Base-by-base conservation (phyloP, 2,888 invertebrate species). In the Neria commutata region DNA sequence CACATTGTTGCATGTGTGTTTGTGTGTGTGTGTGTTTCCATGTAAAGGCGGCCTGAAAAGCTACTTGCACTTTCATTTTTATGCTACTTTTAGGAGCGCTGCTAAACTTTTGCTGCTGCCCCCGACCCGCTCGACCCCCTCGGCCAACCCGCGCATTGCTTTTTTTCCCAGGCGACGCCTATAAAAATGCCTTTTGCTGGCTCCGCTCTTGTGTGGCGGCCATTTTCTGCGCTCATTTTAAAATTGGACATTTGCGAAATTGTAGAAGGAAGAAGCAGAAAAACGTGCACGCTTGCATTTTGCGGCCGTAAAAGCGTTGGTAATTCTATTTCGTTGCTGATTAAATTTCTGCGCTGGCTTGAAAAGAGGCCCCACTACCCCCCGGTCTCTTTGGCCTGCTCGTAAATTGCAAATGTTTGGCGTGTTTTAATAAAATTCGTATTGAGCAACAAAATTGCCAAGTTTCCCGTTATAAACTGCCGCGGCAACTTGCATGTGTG, bases 11-110 rank as follows among this genome's bases (percentile, higher is more conserved):
- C 11, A 16, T 34, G 17, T 29, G 29, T 29, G 29, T 42, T 3
- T 42, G 19, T 42, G 42, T 42, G 42, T 8, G 42, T 42, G 42
- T 42, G 42, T 19, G 42, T 42, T n/a, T n/a, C n/a, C n/a, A 21
- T 42, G 21, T 21, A 21, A 19, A 6, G 17, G 5, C 17, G 19
- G 42, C 19, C 42, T 21, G 6, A 11, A n/a, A 3, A 16, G 40
- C 10, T 25, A n/a, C n/a, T n/a, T n/a, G 19, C 42, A 49, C 25
- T 56, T 55, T 48, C 48, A 48, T 55, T 55, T n/a, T 48, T 49
- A 48, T 40, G 19, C 3, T 17, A 16, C 17, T 17, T 42, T 21
- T 42, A 37, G 37, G 10, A 37, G 10, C 14, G 4, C 37, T n/a
- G n/a, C n/a, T n/a, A n/a, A n/a, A n/a, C n/a, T n/a, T n/a, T n/a